Base-by-base conservation (phyloP, 1,140 invertebrate species). In the Heliconius hermathena region DNA sequence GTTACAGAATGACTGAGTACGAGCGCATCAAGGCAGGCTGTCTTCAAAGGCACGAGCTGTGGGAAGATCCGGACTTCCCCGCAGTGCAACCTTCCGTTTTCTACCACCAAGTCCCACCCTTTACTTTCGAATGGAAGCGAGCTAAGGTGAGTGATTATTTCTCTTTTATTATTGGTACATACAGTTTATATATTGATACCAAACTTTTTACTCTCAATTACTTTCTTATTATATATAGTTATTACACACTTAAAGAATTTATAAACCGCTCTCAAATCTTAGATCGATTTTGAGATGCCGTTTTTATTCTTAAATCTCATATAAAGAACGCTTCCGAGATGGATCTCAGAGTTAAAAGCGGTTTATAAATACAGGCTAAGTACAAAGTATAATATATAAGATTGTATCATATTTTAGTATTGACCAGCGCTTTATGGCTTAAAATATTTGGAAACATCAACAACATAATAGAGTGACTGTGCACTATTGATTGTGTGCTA, bases 61-160 rank as follows among this genome's bases (percentile, higher is more conserved):
- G 97, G 97, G 98, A 98, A 94, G 98, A 99, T 94, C 97, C 97
- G 2, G 98, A 98, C 91, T 99, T 99, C 94, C 97, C 98, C 11
- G 97, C 98, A 1, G 96, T 96, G 0, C 98, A 98, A 90, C 95
- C 97, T 1, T 98, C 98, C 1, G 97, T 99, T 5, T 99, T 99
- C 90, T 99, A 99, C 90, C 97, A 98, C 93, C 98, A 99, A 92
- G 98, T 98, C 29, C 98, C 98, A 20, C 98, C 98, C 2, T 98
- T 98, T 94, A 97, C 98, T 83, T 99, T 99, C 90, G 96, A 97
- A 81, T 99, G 98, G 98, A 98, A 98, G 91, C 95, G 98, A 88
- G 97, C 98, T n/a, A 97, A 97, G 96, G 97, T 98, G 95, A 96
- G 89, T 82, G 77, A 38, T 46, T 78, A 54, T 60, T 54, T 22